phyloP scores from a whole-genome alignment of 2,888 invertebrate genomes.

The Hypomecis atomaria region DNA sequence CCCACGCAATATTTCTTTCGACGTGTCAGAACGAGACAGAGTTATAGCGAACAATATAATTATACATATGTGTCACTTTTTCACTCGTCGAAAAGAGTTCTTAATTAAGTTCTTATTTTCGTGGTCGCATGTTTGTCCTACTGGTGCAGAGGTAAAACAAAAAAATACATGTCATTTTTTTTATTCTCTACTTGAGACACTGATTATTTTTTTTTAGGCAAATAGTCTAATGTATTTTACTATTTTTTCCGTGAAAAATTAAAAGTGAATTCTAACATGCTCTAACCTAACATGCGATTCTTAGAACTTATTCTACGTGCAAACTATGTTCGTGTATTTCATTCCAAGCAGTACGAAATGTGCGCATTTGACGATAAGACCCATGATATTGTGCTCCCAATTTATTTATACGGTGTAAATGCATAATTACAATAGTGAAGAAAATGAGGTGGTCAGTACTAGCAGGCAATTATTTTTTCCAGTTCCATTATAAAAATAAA shows the following conservation, averaged over 20 bases:
- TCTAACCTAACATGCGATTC: slow-evolving; percentile 49
- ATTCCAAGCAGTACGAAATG: slow-evolving; percentile 37
- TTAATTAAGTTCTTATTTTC: too few relatives aligned
- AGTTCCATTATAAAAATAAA: background rate
- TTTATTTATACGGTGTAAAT: slow-evolving; percentile 6
- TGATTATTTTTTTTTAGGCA: too few relatives aligned
- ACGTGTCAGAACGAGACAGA: too few relatives aligned
- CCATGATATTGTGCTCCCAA: background rate
- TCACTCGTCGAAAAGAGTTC: too few relatives aligned
- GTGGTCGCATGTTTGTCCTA: too few relatives aligned
- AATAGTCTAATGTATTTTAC: background rate
- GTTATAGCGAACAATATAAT: too few relatives aligned
- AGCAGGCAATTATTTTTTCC: background rate
- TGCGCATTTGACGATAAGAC: slow-evolving; percentile 17
- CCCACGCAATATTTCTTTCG: too few relatives aligned
- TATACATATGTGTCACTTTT: too few relatives aligned
- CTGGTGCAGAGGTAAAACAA: too few relatives aligned
- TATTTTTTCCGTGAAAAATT: background rate
- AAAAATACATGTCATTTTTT: too few relatives aligned
- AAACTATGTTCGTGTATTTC: slow-evolving; percentile 43
- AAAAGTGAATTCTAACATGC: slow-evolving; percentile 35
- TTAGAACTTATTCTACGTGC: slow-evolving; percentile 42
- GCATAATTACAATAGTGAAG: background rate
- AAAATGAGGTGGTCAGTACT: slow-evolving; percentile 6
- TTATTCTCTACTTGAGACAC: too few relatives aligned